Evolutionary conservation across 2,888 invertebrate species (phyloP), one percentile per base, ranked within the genome.

Genomic region (Spilosoma lubricipeda): DNA sequence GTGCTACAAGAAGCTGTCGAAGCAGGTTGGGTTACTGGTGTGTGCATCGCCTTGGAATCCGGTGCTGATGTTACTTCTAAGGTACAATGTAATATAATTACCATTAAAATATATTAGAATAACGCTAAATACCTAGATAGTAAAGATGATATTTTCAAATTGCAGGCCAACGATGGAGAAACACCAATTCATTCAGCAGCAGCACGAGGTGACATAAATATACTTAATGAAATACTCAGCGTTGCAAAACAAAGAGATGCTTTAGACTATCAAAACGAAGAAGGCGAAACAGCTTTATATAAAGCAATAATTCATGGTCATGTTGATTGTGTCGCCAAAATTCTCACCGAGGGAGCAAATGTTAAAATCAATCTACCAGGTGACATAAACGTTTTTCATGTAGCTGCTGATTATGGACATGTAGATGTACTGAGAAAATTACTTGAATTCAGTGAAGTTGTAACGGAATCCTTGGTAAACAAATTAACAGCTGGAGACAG

Each of bases 141-240:
- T 63, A 9, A n/a, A 45, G 48, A 56, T 33, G 5, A 23, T 70
- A 45, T 20, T 63, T 20, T 63, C 5, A 27, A 23, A 71, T 78
- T 77, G 9, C 83, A 95, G 95, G 95, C 94, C 70, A 93, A 94
- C 27, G 93, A 96, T 48, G 95, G 95, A 18, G 94, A 96, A 85
- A 96, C 96, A 9, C 95, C 96, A 9, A 91, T 96, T 5, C 96
- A 96, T 85, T 93, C 96, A 45, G 96, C 96, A 68, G 96, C 96
- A 42, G 91, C 93, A 4, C 84, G 93, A 20, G 96, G 96, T 0
- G 94, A 96, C 77, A 65, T 94, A 20, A 94, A 95, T 20, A 93
- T 96, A 0, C 87, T 96, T 0, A 93, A 91, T 68, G 96, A 96
- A 90, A 94, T 96, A 3, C 90, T 96, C 1, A 93, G 95, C 42